Evolutionary conservation across 1,140 invertebrate species (phyloP).

Genomic region (Trigoniulus corallinus): DNA sequence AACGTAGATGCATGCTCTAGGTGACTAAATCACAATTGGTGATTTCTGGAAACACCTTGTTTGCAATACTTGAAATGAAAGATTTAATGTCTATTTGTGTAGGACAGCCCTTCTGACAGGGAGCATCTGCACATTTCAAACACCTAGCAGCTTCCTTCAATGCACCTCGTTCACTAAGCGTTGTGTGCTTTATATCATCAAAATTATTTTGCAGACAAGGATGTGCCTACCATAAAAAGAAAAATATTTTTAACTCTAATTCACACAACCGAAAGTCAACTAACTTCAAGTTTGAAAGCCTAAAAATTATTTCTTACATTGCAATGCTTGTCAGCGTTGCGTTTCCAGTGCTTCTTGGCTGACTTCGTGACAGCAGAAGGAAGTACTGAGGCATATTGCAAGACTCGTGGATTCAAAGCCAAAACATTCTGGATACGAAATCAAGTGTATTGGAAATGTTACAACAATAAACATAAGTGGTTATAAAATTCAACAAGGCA

Average conservation of each 20-base stretch:
- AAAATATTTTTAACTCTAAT: not conserved
- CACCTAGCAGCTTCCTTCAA: conserved; percentile 78
- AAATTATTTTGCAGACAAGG: conserved; percentile 71
- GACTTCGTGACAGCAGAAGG: conserved; percentile 68
- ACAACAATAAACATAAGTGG: not conserved
- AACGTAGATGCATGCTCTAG: no score
- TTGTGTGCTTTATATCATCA: conserved; percentile 94
- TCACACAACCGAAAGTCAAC: not conserved
- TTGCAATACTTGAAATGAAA: conserved; percentile 92
- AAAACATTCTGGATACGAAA: conserved; percentile 51
- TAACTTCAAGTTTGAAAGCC: conserved; percentile 5
- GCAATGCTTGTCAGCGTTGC: conserved; percentile 72
- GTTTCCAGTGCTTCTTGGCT: conserved; percentile 86
- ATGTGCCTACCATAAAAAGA: conserved; percentile 37
- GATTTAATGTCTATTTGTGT: conserved; percentile 93
- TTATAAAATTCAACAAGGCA: not conserved
- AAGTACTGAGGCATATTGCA: conserved; percentile 49
- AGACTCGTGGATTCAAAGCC: conserved; percentile 63
- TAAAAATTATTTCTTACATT: conserved; percentile 38
- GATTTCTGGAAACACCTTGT: no score
- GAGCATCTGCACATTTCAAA: conserved; percentile 94
- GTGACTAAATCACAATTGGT: no score
- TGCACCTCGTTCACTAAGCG: conserved; percentile 83
- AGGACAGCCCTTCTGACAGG: conserved; percentile 95
- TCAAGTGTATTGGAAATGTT: not conserved